Conservation (phyloP, 2,888 invertebrate species). For the Scaptodrosophila latifasciaeformis region DNA sequence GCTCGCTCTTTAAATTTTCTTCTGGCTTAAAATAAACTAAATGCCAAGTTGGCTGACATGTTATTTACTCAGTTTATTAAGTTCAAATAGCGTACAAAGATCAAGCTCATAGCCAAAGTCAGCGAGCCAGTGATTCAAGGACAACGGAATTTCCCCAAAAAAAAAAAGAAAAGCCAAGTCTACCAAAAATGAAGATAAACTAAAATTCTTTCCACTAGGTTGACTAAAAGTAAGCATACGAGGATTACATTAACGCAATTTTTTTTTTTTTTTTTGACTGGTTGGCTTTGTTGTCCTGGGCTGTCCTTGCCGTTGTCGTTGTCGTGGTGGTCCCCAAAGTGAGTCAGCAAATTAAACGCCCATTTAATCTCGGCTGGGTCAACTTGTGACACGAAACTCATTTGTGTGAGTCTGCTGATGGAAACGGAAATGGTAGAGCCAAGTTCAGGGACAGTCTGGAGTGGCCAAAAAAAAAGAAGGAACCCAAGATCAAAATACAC, state of each 20-base stretch:
- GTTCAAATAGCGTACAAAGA: slow-evolving; percentile 57
- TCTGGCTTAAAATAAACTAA: no score
- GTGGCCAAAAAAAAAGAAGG: slow-evolving; percentile 5
- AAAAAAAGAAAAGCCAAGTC: slow-evolving; percentile 10
- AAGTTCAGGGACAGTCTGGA: slow-evolving; percentile 15
- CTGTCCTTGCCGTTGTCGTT: background rate
- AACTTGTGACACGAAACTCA: slow-evolving; percentile 67
- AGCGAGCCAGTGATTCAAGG: background rate
- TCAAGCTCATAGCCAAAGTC: slow-evolving; percentile 32
- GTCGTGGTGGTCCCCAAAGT: slow-evolving; percentile 36
- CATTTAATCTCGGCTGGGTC: slow-evolving; percentile 65
- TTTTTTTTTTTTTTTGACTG: slow-evolving; percentile 13
- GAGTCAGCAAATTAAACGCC: slow-evolving; percentile 67
- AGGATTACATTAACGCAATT: slow-evolving; percentile 65
- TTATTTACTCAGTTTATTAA: slow-evolving; percentile 66
- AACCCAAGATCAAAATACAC: slow-evolving; percentile 58
- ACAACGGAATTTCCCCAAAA: slow-evolving; percentile 14
- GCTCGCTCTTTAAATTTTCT: no score
- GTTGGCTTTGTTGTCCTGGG: no score
- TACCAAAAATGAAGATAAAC: slow-evolving; percentile 11
- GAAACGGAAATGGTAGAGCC: slow-evolving; percentile 10
- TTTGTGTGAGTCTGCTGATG: slow-evolving; percentile 29
- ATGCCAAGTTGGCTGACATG: no score
- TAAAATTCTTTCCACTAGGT: slow-evolving; percentile 4
- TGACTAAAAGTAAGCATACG: slow-evolving; percentile 38